Percentiles rank a stretch among this genome's conserved stretches.
phyloP scores from a whole-genome alignment of 2,113 vertebrate species.

The Zapornia atra region DNA sequence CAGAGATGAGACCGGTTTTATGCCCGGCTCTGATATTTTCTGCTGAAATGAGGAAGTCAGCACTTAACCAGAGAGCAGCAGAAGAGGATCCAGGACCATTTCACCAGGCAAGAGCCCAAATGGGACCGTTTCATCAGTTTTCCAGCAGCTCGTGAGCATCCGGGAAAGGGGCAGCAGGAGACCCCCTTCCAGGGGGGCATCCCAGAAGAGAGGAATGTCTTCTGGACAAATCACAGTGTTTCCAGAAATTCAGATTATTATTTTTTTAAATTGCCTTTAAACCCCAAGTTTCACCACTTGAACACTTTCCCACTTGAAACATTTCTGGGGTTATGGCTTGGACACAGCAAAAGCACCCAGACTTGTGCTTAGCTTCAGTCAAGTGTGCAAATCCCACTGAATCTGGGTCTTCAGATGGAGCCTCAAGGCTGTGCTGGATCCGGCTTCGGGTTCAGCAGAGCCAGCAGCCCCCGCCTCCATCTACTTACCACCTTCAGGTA shows the following conservation, averaged over 20 bases:
- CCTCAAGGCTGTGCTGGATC: background rate
- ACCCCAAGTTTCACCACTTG: background rate
- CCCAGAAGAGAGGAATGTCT: background rate
- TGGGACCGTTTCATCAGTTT: background rate
- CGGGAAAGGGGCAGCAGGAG: background rate
- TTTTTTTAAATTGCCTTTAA: background rate
- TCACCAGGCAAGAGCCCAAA: background rate
- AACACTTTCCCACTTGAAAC: background rate
- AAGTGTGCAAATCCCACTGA: background rate
- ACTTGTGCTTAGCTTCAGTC: background rate
- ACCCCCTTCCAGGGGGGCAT: background rate
- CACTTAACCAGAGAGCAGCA: rapidly evolving
- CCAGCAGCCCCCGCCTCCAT: background rate
- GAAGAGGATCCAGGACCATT: background rate
- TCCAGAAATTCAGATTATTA: background rate
- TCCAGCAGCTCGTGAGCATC: background rate
- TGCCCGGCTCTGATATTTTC: background rate
- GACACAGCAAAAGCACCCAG: background rate
- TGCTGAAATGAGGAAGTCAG: background rate
- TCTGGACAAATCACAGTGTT: rapidly evolving
- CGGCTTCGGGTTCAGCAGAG: background rate
- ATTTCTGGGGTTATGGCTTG: background rate
- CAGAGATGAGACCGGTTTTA: background rate
- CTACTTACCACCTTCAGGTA: background rate
- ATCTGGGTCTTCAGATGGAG: background rate